Conservation (phyloP, 2,797 vertebrate genomes). For the Cryptoprocta ferox region DNA sequence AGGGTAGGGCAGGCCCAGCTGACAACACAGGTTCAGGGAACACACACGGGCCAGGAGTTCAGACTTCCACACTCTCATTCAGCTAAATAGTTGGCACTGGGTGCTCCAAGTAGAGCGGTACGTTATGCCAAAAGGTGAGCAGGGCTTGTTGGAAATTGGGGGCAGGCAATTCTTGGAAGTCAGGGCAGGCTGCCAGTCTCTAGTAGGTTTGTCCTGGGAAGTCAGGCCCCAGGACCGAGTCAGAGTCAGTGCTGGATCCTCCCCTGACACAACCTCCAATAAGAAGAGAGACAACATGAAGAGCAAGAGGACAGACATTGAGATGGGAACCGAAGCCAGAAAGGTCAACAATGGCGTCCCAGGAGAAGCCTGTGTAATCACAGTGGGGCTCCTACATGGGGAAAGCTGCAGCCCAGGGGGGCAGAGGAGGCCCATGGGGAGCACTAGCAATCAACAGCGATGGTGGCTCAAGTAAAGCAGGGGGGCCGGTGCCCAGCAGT, state of each 20-base stretch:
- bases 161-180: conserved; percentile 24
- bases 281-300: background rate
- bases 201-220: background rate
- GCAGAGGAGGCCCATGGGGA: background rate
- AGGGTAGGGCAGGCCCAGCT: background rate
- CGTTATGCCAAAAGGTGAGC: background rate
- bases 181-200: background rate
- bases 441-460: background rate
- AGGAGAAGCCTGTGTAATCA: background rate
- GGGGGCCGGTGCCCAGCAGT: background rate
- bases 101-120: background rate
- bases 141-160: background rate
- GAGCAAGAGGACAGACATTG: background rate
- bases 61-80: background rate
- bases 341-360: background rate
- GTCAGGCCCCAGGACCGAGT: background rate
- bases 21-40: background rate
- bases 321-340: background rate
- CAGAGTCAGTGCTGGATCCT: background rate
- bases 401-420: background rate
- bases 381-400: background rate
- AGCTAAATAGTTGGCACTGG: background rate
- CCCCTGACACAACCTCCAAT: background rate
- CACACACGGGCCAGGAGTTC: background rate
- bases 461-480: background rate